Evolutionary conservation across 2,113 vertebrate species (phyloP).

Genomic region (Suncus etruscus): DNA sequence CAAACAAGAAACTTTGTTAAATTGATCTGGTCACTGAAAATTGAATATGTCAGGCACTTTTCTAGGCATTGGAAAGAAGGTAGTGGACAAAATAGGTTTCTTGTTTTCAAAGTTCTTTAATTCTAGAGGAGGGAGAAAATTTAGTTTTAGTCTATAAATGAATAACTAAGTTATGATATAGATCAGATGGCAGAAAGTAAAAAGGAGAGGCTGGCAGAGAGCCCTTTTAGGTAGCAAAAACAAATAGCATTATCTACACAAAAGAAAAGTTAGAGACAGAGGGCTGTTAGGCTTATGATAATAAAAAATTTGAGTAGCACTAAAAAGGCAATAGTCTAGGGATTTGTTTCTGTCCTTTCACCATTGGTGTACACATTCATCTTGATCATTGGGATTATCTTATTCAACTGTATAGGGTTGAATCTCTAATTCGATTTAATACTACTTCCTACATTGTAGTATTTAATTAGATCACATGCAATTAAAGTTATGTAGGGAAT

Average conservation of each 20-base stretch:
- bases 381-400: background rate
- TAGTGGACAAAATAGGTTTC: background rate
- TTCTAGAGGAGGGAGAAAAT: background rate
- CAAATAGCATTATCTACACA: background rate
- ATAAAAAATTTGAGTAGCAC: background rate
- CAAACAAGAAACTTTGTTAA: slow-evolving; percentile 9
- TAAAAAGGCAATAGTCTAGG: background rate
- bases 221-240: background rate
- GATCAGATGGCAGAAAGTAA: background rate
- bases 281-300: background rate
- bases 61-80: background rate
- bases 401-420: background rate
- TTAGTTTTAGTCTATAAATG: background rate
- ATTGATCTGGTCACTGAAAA: background rate
- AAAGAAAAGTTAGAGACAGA: background rate
- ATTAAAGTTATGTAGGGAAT: background rate
- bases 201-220: background rate
- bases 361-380: background rate
- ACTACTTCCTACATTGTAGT: background rate
- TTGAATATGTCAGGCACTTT: background rate
- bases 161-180: background rate
- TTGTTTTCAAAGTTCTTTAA: background rate
- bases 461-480: background rate
- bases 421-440: background rate
- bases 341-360: background rate